These are phyloP conservation scores for Scaptomyza polygonia DNA, from an alignment of 2,888 invertebrate genomes.

Conservation along the genomic window DNA sequence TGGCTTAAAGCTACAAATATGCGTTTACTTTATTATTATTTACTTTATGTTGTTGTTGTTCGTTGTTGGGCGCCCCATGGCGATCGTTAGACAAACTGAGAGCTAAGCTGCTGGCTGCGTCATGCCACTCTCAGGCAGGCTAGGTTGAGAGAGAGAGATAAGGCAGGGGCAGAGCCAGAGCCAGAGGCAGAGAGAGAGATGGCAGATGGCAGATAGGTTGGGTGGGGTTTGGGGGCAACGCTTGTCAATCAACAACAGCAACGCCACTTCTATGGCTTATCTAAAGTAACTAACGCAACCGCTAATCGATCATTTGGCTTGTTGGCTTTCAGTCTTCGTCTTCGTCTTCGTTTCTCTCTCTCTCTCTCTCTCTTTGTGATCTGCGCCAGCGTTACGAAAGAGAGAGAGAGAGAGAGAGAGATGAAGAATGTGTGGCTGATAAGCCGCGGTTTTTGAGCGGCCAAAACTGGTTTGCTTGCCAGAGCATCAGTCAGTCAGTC, in stretches of 20 bases:
- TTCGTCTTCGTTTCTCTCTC: constrained; percentile 27
- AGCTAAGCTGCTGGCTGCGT: too few relatives aligned
- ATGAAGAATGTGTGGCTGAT: constrained; percentile 47
- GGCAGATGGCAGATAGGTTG: not conserved
- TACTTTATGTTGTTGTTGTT: too few relatives aligned
- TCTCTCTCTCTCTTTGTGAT: constrained; percentile 7
- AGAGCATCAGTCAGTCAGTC: too few relatives aligned
- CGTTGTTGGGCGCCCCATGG: too few relatives aligned
- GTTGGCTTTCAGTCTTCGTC: constrained; percentile 5
- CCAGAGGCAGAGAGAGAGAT: too few relatives aligned
- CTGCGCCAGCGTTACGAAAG: constrained; percentile 3
- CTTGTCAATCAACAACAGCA: constrained; percentile 64
- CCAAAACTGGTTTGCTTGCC: constrained; percentile 44
- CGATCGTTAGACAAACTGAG: too few relatives aligned
- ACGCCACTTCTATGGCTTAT: constrained; percentile 66
- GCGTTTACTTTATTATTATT: too few relatives aligned
- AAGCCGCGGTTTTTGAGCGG: constrained; percentile 31
- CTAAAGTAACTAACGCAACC: constrained; percentile 59
- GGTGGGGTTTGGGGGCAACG: not conserved
- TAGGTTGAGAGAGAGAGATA: too few relatives aligned
- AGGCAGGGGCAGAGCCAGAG: too few relatives aligned
- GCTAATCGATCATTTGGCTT: constrained; percentile 60
- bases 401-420: constrained; percentile 9
- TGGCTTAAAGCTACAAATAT: constrained; percentile 22
- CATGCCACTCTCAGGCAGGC: too few relatives aligned